Percentiles rank a stretch among this genome's conserved stretches.
Conservation (phyloP, 1,140 invertebrate genomes). For the Heliconius hewitsoni region DNA sequence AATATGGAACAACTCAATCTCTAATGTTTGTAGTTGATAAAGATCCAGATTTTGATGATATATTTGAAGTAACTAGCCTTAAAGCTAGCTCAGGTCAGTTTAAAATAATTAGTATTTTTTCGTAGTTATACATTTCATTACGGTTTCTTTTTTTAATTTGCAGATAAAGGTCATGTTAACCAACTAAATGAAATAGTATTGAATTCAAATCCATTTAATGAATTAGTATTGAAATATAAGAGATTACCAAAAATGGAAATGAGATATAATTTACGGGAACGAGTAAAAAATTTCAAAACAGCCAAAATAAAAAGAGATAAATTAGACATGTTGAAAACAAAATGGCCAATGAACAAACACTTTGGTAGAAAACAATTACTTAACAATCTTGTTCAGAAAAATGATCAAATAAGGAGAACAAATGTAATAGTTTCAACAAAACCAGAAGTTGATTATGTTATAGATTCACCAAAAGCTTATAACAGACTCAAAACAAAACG, state of each 20-base stretch:
- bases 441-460: constrained; percentile 39
- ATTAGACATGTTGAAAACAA: constrained; percentile 56
- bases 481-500: constrained; percentile 54
- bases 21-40: constrained; percentile 50
- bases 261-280: constrained; percentile 64
- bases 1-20: constrained; percentile 41
- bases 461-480: constrained; percentile 49
- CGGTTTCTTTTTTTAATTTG: neutral
- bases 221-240: constrained; percentile 59
- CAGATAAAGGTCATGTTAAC: neutral
- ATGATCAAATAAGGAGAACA: constrained; percentile 27
- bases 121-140: neutral
- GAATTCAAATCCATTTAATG: constrained; percentile 52
- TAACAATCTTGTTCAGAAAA: constrained; percentile 34
- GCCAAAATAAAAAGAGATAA: constrained; percentile 50
- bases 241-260: constrained; percentile 63
- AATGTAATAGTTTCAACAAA: constrained; percentile 41
- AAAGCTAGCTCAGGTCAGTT: constrained; percentile 30
- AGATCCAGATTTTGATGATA: constrained; percentile 32
- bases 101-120: neutral
- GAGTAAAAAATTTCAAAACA: constrained; percentile 61
- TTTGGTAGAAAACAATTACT: constrained; percentile 37
- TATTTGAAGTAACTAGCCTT: constrained; percentile 27
- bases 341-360: constrained; percentile 59
- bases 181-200: constrained; percentile 26